These are phyloP conservation scores for Tetanocera ferruginea DNA, from an alignment of 2,888 invertebrate species.

Conservation along the genomic window DNA sequence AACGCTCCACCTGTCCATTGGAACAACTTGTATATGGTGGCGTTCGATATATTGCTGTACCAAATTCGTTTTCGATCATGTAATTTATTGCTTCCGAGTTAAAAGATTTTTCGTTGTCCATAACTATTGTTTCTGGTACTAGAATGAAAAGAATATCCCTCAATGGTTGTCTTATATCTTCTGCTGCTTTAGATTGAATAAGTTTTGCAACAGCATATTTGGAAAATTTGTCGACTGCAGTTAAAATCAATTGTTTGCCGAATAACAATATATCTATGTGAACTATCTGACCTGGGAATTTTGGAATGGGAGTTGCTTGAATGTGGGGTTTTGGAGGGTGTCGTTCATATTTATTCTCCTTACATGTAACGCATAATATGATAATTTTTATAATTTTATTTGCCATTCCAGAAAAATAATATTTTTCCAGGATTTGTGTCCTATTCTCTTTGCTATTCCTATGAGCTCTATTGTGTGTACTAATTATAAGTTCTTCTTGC, in stretches of 20 bases:
- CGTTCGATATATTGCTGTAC: constrained; percentile 31
- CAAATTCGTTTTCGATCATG: constrained; percentile 39
- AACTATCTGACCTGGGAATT: neutral
- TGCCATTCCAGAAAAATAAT: no score
- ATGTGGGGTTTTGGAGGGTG: no score
- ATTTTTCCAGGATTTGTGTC: no score
- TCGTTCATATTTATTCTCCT: no score
- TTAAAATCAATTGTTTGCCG: neutral
- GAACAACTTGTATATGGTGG: constrained; percentile 40
- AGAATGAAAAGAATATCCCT: constrained; percentile 41
- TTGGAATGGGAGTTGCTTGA: no score
- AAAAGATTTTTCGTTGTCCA: constrained; percentile 45
- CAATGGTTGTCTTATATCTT: constrained; percentile 39
- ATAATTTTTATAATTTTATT: no score
- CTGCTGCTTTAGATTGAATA: constrained; percentile 39
- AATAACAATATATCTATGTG: neutral
- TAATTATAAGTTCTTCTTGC: no score
- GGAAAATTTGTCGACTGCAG: no score
- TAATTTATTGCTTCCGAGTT: constrained; percentile 36
- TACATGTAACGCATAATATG: no score
- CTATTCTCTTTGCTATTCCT: no score
- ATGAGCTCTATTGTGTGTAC: no score
- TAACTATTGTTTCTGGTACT: constrained; percentile 40
- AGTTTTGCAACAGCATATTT: neutral
- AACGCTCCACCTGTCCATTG: constrained; percentile 41